Evolutionary conservation across 2,888 invertebrate genomes (phyloP).

Genomic region (Epistrophe grossulariae): DNA sequence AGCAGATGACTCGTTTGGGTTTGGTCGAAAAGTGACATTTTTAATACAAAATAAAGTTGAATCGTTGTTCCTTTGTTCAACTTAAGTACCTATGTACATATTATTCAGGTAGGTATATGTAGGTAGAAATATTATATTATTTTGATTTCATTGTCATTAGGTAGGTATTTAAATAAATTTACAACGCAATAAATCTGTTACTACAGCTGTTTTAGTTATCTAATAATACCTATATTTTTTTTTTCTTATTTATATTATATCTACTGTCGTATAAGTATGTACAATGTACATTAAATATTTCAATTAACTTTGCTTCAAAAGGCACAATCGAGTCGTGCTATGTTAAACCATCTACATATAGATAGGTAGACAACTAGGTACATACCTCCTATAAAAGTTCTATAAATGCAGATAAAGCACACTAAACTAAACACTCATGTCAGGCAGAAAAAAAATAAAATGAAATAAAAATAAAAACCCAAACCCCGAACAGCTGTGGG

Average conservation of each 20-base stretch:
- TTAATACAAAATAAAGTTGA: too few relatives aligned
- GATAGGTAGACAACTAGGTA: neutral
- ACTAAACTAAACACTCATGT: conserved; percentile 8
- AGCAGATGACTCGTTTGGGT: too few relatives aligned
- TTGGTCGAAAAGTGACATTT: too few relatives aligned
- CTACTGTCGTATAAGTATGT: neutral
- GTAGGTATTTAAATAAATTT: too few relatives aligned
- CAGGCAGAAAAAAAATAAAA: neutral
- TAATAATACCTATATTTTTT: neutral
- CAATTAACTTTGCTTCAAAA: neutral
- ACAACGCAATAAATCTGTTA: neutral
- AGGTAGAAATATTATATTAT: too few relatives aligned
- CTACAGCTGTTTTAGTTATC: conserved; percentile 6
- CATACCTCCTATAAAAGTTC: neutral
- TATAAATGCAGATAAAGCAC: conserved; percentile 28
- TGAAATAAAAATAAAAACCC: neutral
- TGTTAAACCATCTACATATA: neutral
- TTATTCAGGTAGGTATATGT: too few relatives aligned
- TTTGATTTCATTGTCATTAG: too few relatives aligned
- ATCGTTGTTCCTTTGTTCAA: too few relatives aligned
- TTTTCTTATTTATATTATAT: neutral
- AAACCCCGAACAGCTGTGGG: conserved; percentile 62
- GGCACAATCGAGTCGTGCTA: neutral
- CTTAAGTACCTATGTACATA: too few relatives aligned
- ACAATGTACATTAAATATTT: neutral